Evolutionary conservation across 2,113 vertebrate genomes (phyloP), one percentile per base, ranked within the genome.

Genomic region (Oreochromis spilurus): DNA sequence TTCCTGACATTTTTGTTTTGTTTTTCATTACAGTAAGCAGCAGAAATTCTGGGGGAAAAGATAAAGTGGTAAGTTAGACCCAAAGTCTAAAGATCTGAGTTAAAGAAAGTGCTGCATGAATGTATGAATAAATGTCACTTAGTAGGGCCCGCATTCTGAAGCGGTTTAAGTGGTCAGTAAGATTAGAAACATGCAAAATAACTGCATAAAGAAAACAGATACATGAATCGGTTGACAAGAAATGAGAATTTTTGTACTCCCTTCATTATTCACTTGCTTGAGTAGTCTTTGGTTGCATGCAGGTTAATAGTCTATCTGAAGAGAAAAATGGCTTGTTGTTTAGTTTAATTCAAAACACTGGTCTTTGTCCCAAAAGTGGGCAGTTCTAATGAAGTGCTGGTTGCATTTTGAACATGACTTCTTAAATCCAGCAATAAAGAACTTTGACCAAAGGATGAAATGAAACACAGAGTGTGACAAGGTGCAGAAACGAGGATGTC

Each of bases 61-160:
- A 54, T 31, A 96, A 94, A 95, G 60, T 52, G 91, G 96, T 97
- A 38, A 75, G 95, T 86, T 45, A 36, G 10, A 31, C 45, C 45
- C 26, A 52, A 29, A 8, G 6, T n/a, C 43, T 8, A 77, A 50
- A 77, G 70, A 75, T 29, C 14, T 75, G 24, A 48, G 60, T 65
- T 36, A 38, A n/a, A 67, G 11, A 67, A 67, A 67, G 26, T 77
- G 45, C 24, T 77, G 67, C 70, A 50, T 29, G 43, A 75, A 75
- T 48, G 43, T 50, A 77, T 77, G 16, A 29, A 48, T 19, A 48
- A 75, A 75, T 75, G 70, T 31, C 24, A 31, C 0, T 77, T n/a
- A 13, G 70, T 48, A 36, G 58, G 58, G 3, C 1, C 29, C 2
- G 2, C 60, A 50, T 13, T 31, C 24, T 75, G 26, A 75, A 12